Percentiles rank a stretch among this genome's conserved stretches.
Conservation (phyloP, 2,113 vertebrate genomes). For the Syngnathus floridae region DNA sequence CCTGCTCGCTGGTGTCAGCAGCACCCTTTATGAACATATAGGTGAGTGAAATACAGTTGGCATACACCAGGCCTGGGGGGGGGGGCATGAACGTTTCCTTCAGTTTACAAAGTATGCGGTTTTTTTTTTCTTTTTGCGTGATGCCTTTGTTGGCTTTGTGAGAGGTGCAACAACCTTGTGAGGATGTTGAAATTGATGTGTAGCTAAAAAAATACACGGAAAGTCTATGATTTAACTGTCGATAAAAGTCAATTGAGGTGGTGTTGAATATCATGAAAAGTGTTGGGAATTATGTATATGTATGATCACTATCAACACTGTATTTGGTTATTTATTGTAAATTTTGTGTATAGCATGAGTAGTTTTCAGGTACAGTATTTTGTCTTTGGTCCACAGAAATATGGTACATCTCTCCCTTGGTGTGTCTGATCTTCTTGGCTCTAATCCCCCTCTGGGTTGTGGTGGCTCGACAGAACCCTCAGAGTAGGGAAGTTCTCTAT, state of each 20-base stretch:
- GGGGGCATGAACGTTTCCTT: no score
- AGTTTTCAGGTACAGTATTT: neutral
- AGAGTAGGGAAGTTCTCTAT: slow-evolving; percentile 78
- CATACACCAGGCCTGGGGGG: neutral
- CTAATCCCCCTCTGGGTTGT: slow-evolving; percentile 85
- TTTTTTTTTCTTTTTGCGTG: no score
- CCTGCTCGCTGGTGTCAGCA: slow-evolving; percentile 86
- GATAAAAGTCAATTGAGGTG: neutral
- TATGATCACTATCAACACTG: neutral
- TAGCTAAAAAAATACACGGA: neutral
- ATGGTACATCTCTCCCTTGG: slow-evolving; percentile 76
- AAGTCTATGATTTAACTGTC: neutral
- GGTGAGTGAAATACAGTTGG: slow-evolving; percentile 61
- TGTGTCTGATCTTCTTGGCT: slow-evolving; percentile 76
- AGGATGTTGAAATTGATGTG: neutral
- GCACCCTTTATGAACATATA: slow-evolving; percentile 76
- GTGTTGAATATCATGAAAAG: neutral
- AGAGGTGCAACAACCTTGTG: neutral
- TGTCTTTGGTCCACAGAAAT: slow-evolving; percentile 61
- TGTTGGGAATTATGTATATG: neutral
- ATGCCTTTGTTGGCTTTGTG: no score
- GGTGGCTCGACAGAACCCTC: slow-evolving; percentile 75
- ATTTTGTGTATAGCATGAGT: neutral
- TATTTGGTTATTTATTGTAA: neutral
- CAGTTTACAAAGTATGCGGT: no score